phyloP scores from a whole-genome alignment of 1,140 invertebrate species.

The Lerema accius region DNA sequence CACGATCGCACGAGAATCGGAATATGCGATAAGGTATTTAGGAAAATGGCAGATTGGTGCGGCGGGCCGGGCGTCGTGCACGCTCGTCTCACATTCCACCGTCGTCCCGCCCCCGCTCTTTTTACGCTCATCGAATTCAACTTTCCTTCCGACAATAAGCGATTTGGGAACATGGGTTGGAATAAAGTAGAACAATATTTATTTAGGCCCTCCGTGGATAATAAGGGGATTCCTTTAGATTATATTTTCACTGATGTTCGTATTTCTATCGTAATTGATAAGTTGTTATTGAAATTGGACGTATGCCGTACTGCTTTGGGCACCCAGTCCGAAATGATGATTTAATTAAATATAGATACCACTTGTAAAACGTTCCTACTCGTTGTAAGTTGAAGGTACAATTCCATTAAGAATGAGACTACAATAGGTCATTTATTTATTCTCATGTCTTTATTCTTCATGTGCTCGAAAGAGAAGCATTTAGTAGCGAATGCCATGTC shows the following conservation, averaged over 20 bases:
- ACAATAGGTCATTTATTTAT: too few relatives aligned
- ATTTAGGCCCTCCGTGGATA: not conserved
- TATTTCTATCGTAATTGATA: not conserved
- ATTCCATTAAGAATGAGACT: too few relatives aligned
- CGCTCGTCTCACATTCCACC: slow-evolving; percentile 40
- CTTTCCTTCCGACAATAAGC: slow-evolving; percentile 1
- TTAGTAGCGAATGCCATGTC: too few relatives aligned
- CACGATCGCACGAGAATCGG: slow-evolving; percentile 70
- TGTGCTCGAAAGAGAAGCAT: too few relatives aligned
- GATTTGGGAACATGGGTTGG: not conserved
- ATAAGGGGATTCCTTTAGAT: not conserved
- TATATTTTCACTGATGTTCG: not conserved
- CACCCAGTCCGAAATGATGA: not conserved
- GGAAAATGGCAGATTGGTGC: slow-evolving; percentile 52
- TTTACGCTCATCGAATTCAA: slow-evolving; percentile 10
- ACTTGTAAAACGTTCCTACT: too few relatives aligned
- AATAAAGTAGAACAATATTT: slow-evolving; percentile 1
- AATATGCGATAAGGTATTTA: slow-evolving; percentile 78
- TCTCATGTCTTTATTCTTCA: too few relatives aligned
- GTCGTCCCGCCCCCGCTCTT: slow-evolving; percentile 10
- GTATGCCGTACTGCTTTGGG: not conserved
- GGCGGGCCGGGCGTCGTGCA: slow-evolving; percentile 34
- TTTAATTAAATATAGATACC: too few relatives aligned
- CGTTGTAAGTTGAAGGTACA: too few relatives aligned
- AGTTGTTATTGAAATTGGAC: not conserved